phyloP scores from a whole-genome alignment of 2,888 invertebrate species.

The Melinaea marsaeus region DNA sequence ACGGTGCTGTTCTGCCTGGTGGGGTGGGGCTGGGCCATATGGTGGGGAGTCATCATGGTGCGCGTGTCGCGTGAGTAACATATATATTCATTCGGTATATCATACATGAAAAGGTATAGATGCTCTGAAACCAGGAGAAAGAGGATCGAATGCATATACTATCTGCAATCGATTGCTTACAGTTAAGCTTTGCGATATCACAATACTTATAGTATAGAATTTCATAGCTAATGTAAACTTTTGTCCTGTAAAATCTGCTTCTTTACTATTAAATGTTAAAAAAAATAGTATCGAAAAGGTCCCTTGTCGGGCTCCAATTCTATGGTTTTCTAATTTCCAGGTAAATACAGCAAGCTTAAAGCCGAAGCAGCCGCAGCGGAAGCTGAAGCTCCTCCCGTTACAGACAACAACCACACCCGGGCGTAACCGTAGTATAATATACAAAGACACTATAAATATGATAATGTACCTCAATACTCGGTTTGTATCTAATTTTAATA shows the following conservation, averaged over 20 bases:
- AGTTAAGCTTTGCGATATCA: no score
- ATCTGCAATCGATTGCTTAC: no score
- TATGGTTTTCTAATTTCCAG: constrained; percentile 53
- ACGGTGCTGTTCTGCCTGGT: constrained; percentile 96
- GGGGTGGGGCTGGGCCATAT: constrained; percentile 99
- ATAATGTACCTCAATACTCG: background rate
- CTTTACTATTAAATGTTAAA: background rate
- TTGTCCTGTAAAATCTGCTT: no score
- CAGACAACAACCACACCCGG: constrained; percentile 66
- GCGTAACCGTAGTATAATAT: constrained; percentile 43
- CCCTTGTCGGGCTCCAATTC: background rate
- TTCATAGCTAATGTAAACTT: no score
- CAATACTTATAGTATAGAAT: no score
- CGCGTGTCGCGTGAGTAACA: constrained; percentile 87
- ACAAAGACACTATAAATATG: constrained; percentile 6
- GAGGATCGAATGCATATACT: background rate
- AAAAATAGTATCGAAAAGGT: no score
- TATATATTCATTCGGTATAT: no score
- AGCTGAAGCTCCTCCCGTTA: constrained; percentile 64
- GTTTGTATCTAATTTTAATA: background rate
- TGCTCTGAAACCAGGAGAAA: background rate
- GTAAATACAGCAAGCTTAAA: constrained; percentile 81
- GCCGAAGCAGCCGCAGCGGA: constrained; percentile 72
- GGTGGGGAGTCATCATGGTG: constrained; percentile 97
- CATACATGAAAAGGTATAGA: background rate